A percentile compares a stretch with the other conserved stretches of the same genome.
These are phyloP conservation scores for Sceliomorpha sp. DNA, from an alignment of 2,888 invertebrate species.

Conservation along the genomic window DNA sequence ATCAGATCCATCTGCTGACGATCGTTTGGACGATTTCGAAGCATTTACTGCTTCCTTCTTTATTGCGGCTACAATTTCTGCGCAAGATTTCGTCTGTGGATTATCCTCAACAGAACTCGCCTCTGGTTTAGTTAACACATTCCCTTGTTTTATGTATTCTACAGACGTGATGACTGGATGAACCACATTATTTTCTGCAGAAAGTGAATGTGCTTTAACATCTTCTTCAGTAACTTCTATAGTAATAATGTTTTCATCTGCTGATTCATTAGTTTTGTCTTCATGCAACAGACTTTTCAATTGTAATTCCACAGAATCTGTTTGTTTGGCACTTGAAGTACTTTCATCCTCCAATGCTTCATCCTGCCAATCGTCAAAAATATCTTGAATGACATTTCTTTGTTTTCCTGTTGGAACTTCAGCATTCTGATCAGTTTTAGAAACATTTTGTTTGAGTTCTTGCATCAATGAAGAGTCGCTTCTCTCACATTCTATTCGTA, in stretches of 20 bases:
- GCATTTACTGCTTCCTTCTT: constrained; percentile 32
- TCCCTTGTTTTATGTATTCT: constrained; percentile 18
- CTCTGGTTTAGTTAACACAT: constrained; percentile 11
- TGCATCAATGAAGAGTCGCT: neutral
- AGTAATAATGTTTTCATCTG: constrained; percentile 33
- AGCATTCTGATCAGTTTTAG: neutral
- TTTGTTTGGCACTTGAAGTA: constrained; percentile 42
- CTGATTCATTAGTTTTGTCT: constrained; percentile 54
- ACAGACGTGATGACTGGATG: constrained; percentile 3
- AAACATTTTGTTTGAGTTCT: neutral
- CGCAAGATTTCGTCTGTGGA: constrained; percentile 43
- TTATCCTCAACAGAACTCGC: constrained; percentile 20
- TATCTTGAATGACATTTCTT: constrained; percentile 75
- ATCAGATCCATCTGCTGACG: constrained; percentile 24
- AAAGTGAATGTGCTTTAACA: constrained; percentile 28
- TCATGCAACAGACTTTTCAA: constrained; percentile 72
- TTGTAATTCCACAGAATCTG: constrained; percentile 72
- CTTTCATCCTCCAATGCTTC: constrained; percentile 69
- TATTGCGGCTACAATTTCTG: constrained; percentile 44
- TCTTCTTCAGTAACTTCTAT: constrained; percentile 44
- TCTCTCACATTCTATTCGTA: constrained; percentile 27
- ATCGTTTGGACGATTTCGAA: constrained; percentile 24
- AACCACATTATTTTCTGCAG: constrained; percentile 22
- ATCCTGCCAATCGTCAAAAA: constrained; percentile 78
- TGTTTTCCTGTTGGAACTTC: constrained; percentile 54